Evolutionary conservation across 1,140 invertebrate genomes (phyloP).

Genomic region (Drosophila burlai): DNA sequence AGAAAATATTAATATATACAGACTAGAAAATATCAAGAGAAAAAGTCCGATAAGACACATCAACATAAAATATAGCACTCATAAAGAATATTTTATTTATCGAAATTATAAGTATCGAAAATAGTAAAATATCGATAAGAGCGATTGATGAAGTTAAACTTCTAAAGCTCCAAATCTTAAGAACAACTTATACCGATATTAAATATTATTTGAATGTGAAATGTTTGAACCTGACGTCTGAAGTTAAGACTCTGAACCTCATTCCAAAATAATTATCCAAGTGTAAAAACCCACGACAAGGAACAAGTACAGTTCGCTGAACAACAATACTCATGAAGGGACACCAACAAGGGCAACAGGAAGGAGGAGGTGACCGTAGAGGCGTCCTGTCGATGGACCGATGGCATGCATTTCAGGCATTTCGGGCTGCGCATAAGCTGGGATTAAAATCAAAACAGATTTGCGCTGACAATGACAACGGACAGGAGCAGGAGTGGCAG

Average conservation of each 20-base stretch:
- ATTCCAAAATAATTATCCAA: background rate
- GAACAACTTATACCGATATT: no score
- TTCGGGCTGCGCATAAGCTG: constrained; percentile 44
- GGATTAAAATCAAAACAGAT: constrained; percentile 58
- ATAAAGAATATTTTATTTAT: no score
- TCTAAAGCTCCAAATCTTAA: background rate
- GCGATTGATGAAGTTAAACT: no score
- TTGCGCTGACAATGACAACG: constrained; percentile 53
- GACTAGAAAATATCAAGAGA: no score
- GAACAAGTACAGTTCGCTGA: constrained; percentile 57
- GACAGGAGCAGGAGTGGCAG: constrained; percentile 5
- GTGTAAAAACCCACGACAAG: constrained; percentile 40
- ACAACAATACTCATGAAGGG: constrained; percentile 46
- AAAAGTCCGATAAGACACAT: no score
- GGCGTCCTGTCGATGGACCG: constrained; percentile 29
- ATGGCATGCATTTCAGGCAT: constrained; percentile 49
- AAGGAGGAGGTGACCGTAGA: constrained; percentile 7
- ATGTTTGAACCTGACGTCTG: background rate
- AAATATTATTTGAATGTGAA: background rate
- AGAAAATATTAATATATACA: no score
- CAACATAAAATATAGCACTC: no score
- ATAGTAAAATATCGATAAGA: no score
- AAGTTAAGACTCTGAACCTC: no score
- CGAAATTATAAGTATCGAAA: no score
- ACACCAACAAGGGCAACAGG: constrained; percentile 1